Evolutionary conservation across 2,113 vertebrate species (phyloP).

Genomic region (Boleophthalmus pectinirostris): DNA sequence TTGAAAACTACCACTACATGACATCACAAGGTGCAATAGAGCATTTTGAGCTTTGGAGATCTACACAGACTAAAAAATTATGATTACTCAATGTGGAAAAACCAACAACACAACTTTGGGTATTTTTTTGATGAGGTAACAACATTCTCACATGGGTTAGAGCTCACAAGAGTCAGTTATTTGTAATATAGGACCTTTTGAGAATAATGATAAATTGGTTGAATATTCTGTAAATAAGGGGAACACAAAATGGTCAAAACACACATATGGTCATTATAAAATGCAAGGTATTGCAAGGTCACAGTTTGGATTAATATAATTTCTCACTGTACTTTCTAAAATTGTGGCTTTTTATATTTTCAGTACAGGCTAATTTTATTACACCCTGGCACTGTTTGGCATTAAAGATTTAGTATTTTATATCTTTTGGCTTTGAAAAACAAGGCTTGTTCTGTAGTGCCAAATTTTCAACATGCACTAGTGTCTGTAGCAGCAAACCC

Average conservation of each 20-base stretch:
- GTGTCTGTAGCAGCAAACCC: conserved; percentile 4
- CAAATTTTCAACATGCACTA: neutral
- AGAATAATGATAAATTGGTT: neutral
- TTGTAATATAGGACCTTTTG: too few species aligned
- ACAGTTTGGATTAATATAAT: neutral
- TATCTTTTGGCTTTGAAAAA: neutral
- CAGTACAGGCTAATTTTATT: neutral
- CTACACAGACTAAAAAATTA: too few species aligned
- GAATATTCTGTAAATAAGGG: neutral
- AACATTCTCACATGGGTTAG: too few species aligned
- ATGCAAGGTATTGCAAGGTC: neutral
- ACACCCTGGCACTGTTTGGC: neutral
- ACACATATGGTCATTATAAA: neutral
- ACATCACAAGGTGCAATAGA: too few species aligned
- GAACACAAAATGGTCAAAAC: too few species aligned
- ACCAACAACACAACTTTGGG: too few species aligned
- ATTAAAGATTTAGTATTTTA: neutral
- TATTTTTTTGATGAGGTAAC: too few species aligned
- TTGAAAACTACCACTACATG: too few species aligned
- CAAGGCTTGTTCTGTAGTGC: neutral
- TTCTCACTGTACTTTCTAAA: neutral
- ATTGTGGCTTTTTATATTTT: neutral
- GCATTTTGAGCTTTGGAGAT: too few species aligned
- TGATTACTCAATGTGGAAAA: too few species aligned
- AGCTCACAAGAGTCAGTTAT: too few species aligned